Percentiles rank a stretch among this genome's conserved stretches.
These are phyloP conservation scores for Chaetophractus vellerosus DNA, from an alignment of 2,797 vertebrate species.

Conservation along the genomic window DNA sequence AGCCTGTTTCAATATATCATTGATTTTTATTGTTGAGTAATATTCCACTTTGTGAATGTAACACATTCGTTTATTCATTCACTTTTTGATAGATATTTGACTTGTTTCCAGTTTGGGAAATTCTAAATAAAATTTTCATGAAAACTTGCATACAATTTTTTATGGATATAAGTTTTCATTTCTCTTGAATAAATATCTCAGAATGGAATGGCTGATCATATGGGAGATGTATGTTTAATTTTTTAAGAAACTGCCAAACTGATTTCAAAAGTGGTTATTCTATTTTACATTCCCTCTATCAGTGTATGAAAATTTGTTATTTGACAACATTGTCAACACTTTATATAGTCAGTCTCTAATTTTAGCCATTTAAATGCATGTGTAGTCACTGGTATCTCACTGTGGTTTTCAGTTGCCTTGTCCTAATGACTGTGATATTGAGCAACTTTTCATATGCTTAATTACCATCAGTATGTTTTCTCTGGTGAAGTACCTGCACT, in stretches of 20 bases:
- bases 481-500: not conserved
- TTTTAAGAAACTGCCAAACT: not conserved
- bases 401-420: not conserved
- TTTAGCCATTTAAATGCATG: not conserved
- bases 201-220: not conserved
- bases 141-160: not conserved
- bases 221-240: not conserved
- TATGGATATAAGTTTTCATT: not conserved
- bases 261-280: not conserved
- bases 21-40: not conserved
- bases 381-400: not conserved
- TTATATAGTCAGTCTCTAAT: not conserved
- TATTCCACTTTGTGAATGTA: not conserved
- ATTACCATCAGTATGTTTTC: not conserved
- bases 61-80: not conserved
- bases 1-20: not conserved
- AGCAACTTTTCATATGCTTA: not conserved
- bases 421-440: not conserved
- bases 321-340: too few species aligned
- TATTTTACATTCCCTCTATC: not conserved
- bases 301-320: not conserved
- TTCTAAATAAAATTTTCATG: not conserved
- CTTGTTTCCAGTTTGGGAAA: not conserved
- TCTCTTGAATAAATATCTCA: not conserved
- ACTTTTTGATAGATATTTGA: not conserved